These are phyloP conservation scores for Geophilus truncorum DNA, from an alignment of 2,888 invertebrate genomes.

Conservation along the genomic window DNA sequence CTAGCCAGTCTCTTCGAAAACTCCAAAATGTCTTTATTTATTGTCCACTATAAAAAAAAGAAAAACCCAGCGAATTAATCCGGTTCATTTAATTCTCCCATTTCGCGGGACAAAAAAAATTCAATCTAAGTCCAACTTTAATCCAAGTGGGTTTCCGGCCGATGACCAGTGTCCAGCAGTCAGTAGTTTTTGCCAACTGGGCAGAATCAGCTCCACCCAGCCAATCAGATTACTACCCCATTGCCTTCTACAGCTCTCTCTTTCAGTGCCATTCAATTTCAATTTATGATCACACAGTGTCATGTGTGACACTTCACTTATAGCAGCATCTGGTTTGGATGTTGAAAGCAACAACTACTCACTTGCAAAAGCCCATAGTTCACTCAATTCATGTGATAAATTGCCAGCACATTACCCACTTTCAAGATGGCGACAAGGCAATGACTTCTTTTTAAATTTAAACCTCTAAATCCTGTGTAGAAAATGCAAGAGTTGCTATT, in stretches of 20 bases:
- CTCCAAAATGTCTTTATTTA: neutral
- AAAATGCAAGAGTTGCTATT: neutral
- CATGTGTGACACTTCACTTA: constrained; percentile 3
- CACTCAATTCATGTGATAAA: neutral
- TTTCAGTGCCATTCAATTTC: neutral
- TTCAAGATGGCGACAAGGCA: neutral
- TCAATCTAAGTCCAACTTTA: neutral
- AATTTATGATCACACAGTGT: neutral
- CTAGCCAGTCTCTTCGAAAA: no score
- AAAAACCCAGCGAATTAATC: neutral
- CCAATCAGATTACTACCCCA: neutral
- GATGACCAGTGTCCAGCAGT: neutral
- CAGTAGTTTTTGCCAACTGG: neutral
- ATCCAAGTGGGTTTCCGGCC: neutral
- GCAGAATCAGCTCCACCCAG: neutral
- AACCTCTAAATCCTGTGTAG: neutral
- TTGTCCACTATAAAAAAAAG: neutral
- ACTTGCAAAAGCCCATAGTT: neutral
- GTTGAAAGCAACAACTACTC: neutral
- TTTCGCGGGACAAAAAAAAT: neutral
- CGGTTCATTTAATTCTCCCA: neutral
- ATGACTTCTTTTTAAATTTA: neutral
- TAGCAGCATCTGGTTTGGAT: neutral
- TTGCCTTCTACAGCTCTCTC: no score
- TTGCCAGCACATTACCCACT: neutral